Percentiles rank a stretch among this genome's conserved stretches.
These are phyloP conservation scores for Lophotriccus pileatus DNA, from an alignment of 2,797 vertebrate species.

Conservation along the genomic window DNA sequence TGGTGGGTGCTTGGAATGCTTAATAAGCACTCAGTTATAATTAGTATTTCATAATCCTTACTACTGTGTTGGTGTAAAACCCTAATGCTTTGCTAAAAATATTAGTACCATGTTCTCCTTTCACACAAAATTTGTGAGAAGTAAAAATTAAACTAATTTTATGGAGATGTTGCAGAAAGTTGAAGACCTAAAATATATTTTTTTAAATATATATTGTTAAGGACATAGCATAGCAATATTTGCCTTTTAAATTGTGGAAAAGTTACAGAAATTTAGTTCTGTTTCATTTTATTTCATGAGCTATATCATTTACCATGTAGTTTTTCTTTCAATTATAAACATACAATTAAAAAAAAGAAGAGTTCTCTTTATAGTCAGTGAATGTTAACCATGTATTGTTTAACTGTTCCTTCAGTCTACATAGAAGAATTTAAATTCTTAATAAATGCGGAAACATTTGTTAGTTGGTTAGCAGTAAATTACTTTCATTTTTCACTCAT, in stretches of 20 bases:
- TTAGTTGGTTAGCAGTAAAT: neutral
- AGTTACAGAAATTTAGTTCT: rapidly evolving
- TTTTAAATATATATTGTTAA: neutral
- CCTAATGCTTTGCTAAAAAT: neutral
- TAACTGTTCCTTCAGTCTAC: neutral
- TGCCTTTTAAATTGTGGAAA: neutral
- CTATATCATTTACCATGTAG: neutral
- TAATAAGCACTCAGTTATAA: neutral
- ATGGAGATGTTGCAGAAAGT: neutral
- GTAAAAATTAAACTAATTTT: neutral
- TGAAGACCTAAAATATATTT: neutral
- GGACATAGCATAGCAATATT: neutral
- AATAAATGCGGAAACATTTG: neutral
- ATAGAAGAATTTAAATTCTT: neutral
- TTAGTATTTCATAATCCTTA: neutral
- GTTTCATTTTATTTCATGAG: neutral
- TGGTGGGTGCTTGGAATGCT: neutral
- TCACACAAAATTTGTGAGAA: neutral
- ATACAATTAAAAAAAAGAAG: neutral
- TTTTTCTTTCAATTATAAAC: neutral
- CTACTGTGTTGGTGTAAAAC: neutral
- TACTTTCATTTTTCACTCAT: neutral
- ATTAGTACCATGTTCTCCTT: neutral
- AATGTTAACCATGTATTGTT: neutral
- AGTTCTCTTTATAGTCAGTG: neutral